Base-by-base conservation (phyloP, 2,888 invertebrate species). In the Oscheius onirici region DNA sequence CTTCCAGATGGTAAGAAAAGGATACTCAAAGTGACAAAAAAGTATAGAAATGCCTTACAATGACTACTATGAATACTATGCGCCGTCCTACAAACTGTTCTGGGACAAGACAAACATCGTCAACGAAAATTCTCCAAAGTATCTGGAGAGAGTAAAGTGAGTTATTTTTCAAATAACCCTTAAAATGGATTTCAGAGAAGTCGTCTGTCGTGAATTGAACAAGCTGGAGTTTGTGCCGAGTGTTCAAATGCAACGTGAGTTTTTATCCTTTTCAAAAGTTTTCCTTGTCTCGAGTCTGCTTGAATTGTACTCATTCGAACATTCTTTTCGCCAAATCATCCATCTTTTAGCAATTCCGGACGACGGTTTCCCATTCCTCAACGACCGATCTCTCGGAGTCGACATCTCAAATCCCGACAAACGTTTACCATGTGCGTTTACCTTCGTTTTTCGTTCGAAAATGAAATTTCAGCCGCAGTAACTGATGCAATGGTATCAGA, bases 31-130 rank as follows among this genome's bases (percentile, higher is more conserved):
- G 5, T n/a, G 20, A 26, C 13, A 15, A 6, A 44, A 22, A 10
- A 13, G 34, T 72, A 52, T 51, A 74, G 85, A 84, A 67, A 67
- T 86, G 40, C 86, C 86, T 1, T 84, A 84, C 74, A 86, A 86
- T 70, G 84, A 84, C 74, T 80, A 76, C 67, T 79, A 76, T 46
- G 79, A 80, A 58, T 86, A 84, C 72, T 86, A 83, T 58, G 84
- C 80, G 8, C 86, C 86, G 15, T 74, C 78, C 58, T 86, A 84
- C 57, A 72, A 73, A 11, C 82, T 86, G 28, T 84, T 86, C 72
- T 80, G 86, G 57, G 83, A 84, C 20, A 77, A 81, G 8, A 75
- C 78, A 6, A 74, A 73, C 49, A 74, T 73, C 1, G 51, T 70
- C 15, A 79, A 86, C 65, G 82, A 85, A 20, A 82, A 85, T 51